Evolutionary conservation across 2,797 vertebrate genomes (phyloP).

Genomic region (Microcaecilia unicolor): DNA sequence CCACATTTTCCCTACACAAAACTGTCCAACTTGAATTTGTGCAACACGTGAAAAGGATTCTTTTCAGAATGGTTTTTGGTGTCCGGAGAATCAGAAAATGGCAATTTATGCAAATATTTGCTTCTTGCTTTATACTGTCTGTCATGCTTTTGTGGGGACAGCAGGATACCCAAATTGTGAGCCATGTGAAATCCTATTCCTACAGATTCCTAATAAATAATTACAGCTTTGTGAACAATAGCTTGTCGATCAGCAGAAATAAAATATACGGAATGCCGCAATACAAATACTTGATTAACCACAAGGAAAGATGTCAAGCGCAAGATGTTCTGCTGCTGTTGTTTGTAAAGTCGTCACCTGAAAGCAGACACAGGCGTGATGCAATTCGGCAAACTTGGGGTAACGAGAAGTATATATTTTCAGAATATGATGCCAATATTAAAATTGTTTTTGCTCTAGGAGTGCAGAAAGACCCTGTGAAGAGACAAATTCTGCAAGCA

Average conservation of each 20-base stretch:
- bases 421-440: constrained; percentile 57
- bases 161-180: constrained; percentile 65
- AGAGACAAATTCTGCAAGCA: constrained; percentile 40
- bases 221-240: constrained; percentile 76
- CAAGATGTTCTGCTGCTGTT: constrained; percentile 73
- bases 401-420: constrained; percentile 60
- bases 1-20: no score
- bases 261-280: constrained; percentile 30
- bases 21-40: no score
- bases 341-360: constrained; percentile 81
- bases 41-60: constrained; percentile 17
- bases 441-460: constrained; percentile 80
- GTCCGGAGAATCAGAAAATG: constrained; percentile 68
- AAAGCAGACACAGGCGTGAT: constrained; percentile 62
- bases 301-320: constrained; percentile 63
- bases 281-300: constrained; percentile 77
- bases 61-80: constrained; percentile 71
- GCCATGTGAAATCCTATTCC: constrained; percentile 75
- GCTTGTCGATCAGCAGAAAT: constrained; percentile 51
- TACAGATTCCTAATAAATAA: constrained; percentile 84
- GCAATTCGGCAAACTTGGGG: constrained; percentile 84
- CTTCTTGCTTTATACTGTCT: constrained; percentile 65
- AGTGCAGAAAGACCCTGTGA: constrained; percentile 14
- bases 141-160: constrained; percentile 74
- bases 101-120: constrained; percentile 66